Conservation (phyloP, 2,888 invertebrate genomes). For the Coleophora flavipennella region DNA sequence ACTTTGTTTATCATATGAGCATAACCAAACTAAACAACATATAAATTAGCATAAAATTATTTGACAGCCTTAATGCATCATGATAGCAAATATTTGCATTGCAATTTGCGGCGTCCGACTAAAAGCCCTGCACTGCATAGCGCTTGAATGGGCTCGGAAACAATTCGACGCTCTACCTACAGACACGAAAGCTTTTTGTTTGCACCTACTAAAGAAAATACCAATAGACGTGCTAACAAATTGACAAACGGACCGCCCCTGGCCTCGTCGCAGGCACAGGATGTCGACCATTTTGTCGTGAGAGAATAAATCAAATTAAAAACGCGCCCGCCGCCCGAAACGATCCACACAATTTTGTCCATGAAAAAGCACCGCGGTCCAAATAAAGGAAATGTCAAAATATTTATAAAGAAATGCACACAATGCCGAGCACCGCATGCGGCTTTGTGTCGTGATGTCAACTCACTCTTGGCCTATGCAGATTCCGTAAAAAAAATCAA, state of each 20-base stretch:
- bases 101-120: conserved; percentile 26
- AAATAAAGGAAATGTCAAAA: conserved; percentile 70
- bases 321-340: conserved; percentile 57
- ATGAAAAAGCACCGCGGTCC: conserved; percentile 55
- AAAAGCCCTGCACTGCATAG: conserved; percentile 23
- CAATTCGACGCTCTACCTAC: conserved; percentile 35
- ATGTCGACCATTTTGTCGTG: conserved; percentile 59
- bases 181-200: conserved; percentile 49
- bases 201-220: conserved; percentile 51
- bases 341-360: conserved; percentile 62
- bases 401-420: conserved; percentile 69
- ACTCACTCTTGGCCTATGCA: conserved; percentile 57
- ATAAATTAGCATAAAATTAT: neutral
- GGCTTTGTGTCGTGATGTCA: conserved; percentile 60
- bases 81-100: conserved; percentile 32
- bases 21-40: too few species aligned
- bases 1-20: too few species aligned
- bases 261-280: conserved; percentile 39
- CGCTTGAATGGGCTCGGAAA: conserved; percentile 25
- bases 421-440: conserved; percentile 55
- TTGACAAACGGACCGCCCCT: conserved; percentile 55
- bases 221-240: conserved; percentile 63
- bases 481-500: conserved; percentile 53
- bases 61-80: conserved; percentile 11
- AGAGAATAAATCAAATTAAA: conserved; percentile 70